phyloP scores from a whole-genome alignment of 2,113 vertebrate genomes.

The Thryonomys swinderianus region DNA sequence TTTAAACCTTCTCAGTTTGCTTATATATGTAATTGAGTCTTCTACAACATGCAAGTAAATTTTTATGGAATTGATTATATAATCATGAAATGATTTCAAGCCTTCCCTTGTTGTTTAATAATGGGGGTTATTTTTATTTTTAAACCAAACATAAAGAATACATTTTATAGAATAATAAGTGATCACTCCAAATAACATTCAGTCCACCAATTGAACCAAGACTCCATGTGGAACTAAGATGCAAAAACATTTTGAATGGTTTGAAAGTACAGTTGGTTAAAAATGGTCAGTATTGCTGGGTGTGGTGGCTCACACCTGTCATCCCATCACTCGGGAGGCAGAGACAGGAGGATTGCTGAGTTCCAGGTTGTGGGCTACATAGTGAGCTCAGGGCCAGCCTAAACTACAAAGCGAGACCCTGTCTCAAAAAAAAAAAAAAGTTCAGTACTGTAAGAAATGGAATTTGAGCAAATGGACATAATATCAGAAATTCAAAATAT shows the following conservation, averaged over 20 bases:
- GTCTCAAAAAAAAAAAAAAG: no score
- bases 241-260: not conserved
- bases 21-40: not conserved
- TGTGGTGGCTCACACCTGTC: no score
- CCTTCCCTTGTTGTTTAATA: not conserved
- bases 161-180: not conserved
- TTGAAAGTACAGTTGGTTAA: constrained; percentile 40
- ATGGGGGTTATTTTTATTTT: not conserved
- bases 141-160: not conserved
- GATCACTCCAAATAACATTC: not conserved
- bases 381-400: no score
- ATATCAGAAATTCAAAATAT: constrained; percentile 38
- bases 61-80: not conserved
- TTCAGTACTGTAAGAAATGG: constrained; percentile 24
- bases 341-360: no score
- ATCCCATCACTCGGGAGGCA: no score
- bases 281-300: constrained; percentile 1
- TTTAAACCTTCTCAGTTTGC: not conserved
- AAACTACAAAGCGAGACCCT: no score
- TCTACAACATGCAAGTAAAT: not conserved
- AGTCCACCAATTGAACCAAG: not conserved
- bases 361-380: no score
- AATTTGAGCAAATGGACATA: constrained; percentile 20
- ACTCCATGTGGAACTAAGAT: constrained; percentile 43
- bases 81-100: not conserved